Conservation (phyloP, 1,140 invertebrate genomes). For the Drosophila carrolli region DNA sequence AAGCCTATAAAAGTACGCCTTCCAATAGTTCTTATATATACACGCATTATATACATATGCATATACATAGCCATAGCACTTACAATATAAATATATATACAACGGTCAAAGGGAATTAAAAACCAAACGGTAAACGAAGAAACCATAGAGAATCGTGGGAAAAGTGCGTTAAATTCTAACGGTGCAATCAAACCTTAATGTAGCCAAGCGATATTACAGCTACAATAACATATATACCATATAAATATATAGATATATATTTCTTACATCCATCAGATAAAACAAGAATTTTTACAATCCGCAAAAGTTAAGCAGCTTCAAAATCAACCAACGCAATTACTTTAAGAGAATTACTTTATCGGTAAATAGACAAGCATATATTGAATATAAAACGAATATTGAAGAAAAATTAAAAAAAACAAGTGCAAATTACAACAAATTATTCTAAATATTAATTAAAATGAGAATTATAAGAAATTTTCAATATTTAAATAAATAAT, state of each 20-base stretch:
- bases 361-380: constrained; percentile 16
- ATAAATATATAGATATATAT: constrained; percentile 49
- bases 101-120: constrained; percentile 18
- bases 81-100: constrained; percentile 34
- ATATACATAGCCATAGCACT: constrained; percentile 52
- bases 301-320: constrained; percentile 51
- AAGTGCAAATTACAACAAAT: constrained; percentile 69
- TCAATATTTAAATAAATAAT: constrained; percentile 40
- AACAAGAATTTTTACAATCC: constrained; percentile 44
- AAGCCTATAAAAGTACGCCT: constrained; percentile 74
- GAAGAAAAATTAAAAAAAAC: constrained; percentile 22
- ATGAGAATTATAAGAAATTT: constrained; percentile 23
- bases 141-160: constrained; percentile 16
- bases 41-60: constrained; percentile 47
- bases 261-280: constrained; percentile 57
- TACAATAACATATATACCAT: constrained; percentile 32
- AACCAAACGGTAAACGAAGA: constrained; percentile 8
- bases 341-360: constrained; percentile 75
- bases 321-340: constrained; percentile 69
- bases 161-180: constrained; percentile 70
- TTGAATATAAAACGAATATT: constrained; percentile 18
- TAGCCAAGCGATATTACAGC: constrained; percentile 30
- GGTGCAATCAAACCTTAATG: constrained; percentile 73
- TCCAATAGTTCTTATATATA: constrained; percentile 77
- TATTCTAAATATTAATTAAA: constrained; percentile 24